Conservation (phyloP, 2,113 vertebrate species). For the Chaenocephalus aceratus region DNA sequence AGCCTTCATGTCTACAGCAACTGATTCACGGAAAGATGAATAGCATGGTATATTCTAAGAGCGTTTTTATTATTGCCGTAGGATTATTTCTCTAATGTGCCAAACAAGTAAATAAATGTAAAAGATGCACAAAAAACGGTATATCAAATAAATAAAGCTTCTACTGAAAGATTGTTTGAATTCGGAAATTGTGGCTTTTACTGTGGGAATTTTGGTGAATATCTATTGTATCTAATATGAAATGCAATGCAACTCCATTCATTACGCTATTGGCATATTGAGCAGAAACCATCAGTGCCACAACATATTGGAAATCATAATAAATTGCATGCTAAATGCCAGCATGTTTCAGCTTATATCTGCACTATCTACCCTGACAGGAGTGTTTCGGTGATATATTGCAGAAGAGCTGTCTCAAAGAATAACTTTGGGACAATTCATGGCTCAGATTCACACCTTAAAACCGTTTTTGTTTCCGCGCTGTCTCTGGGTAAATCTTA, state of each 20-base stretch:
- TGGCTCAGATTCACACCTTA: conserved; percentile 64
- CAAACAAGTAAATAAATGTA: neutral
- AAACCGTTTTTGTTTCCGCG: conserved; percentile 69
- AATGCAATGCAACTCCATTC: neutral
- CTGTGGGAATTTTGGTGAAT: neutral
- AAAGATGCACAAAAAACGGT: neutral
- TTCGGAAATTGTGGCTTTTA: neutral
- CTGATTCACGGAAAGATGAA: neutral
- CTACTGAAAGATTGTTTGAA: neutral
- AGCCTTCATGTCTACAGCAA: conserved; percentile 33
- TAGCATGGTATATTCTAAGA: neutral
- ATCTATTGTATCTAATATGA: conserved; percentile 3
- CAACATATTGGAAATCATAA: conserved; percentile 9
- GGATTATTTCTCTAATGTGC: neutral
- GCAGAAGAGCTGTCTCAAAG: conserved; percentile 47
- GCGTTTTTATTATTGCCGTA: neutral
- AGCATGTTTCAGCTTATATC: conserved; percentile 43
- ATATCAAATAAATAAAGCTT: neutral
- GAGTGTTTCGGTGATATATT: conserved; percentile 52
- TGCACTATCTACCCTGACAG: conserved; percentile 41
- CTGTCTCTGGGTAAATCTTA: conserved; percentile 65
- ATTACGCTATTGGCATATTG: conserved; percentile 13
- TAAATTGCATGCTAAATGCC: conserved; percentile 15
- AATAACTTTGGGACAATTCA: conserved; percentile 58
- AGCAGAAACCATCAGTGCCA: conserved; percentile 23